Evolutionary conservation across 1,140 invertebrate genomes (phyloP), one percentile per base, ranked within the genome.

Genomic region (Myzus persicae): DNA sequence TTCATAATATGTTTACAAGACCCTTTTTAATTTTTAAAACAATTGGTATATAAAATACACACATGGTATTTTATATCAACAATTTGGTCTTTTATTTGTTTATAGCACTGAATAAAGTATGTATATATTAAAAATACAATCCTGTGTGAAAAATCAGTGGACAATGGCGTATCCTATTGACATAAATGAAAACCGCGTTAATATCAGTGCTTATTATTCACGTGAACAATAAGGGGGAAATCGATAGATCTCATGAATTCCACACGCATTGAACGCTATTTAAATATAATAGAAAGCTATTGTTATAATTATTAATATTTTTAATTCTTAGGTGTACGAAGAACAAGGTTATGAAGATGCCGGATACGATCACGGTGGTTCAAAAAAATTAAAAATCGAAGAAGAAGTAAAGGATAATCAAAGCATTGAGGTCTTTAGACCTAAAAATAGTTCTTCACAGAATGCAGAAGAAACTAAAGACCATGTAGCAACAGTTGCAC

Each of bases 301-400:
- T 44, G 24, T 85, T 67, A 90, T 42, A 20, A 67, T 67, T 42
- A 42, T 90, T 59, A 31, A 26, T 51, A 18, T n/a, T 59, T 48
- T 94, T 54, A 54, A 59, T 51, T 94, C 94, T 44, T 94, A 97
- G 3, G 96, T 97, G 14, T 98, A 97, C 94, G 96, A 96, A 9
- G 97, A 98, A 95, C 97, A 98, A 95, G 97, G 97, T 1, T 97
- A 97, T 94, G 97, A 97, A 95, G 97, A 98, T 95, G 96, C 96
- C 1, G 97, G 96, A 14, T 98, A 98, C 94, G 97, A 98, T 94
- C 97, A 98, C 94, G 97, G 96, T 24, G 97, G 97, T 51, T 97
- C 97, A 94, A 95, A 96, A 89, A 97, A 97, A 94, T 96, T 97
- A 94, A 97, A 97, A 1, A 95, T 96, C 94, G 95, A 96, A 67